Evolutionary conservation across 2,113 vertebrate species (phyloP).

Genomic region (Catharus fuscescens): DNA sequence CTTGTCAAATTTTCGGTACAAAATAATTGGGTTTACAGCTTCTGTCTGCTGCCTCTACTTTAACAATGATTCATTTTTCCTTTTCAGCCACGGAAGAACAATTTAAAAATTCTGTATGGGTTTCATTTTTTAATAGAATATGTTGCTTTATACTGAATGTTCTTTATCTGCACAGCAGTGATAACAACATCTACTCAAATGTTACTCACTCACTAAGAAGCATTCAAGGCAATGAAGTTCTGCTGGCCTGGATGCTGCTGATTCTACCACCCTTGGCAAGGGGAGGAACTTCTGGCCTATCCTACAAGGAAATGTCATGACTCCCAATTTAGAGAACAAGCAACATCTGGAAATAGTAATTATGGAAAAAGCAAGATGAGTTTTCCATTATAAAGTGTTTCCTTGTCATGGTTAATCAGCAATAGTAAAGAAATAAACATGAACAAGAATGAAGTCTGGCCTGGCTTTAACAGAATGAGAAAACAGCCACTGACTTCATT

Average conservation of each 20-base stretch:
- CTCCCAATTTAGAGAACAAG: background rate
- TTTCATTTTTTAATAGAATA: background rate
- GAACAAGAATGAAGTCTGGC: background rate
- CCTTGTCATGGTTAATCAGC: background rate
- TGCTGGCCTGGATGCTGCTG: background rate
- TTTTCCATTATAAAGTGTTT: background rate
- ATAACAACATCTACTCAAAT: background rate
- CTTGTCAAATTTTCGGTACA: background rate
- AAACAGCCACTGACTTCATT: background rate
- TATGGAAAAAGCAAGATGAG: background rate
- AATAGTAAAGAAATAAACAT: background rate
- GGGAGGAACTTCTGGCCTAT: accelerated
- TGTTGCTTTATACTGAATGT: background rate
- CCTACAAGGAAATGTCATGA: background rate
- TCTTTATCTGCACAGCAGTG: background rate
- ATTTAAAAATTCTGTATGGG: background rate
- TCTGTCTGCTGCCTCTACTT: background rate
- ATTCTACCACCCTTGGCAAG: background rate
- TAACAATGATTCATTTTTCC: background rate
- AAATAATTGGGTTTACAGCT: background rate
- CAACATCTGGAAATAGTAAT: background rate
- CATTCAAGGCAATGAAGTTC: background rate
- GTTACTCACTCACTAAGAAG: background rate
- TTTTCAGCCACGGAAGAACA: background rate
- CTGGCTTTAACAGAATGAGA: background rate